Base-by-base conservation (phyloP, 2,888 invertebrate genomes). In the Ephialtes manifestator region DNA sequence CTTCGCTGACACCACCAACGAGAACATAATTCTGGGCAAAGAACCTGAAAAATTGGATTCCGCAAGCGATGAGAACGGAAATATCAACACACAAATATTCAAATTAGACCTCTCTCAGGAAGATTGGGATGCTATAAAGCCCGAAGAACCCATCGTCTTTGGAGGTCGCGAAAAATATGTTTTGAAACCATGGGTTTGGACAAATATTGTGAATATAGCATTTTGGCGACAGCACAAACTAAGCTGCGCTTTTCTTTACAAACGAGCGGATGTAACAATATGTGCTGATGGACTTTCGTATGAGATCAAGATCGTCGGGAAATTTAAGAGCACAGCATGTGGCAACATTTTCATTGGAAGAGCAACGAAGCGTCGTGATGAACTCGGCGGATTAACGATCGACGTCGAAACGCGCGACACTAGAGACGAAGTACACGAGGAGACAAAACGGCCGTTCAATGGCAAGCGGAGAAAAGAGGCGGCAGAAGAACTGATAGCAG, bases 151-250 rank as follows among this genome's bases (percentile, higher is more conserved):
- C 4, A 35, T 35, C n/a, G 35, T 13, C 20, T 28, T 18, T 8
- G 55, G 68, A 70, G 53, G 35, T 4, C 35, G 35, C 35, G 35
- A 35, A 35, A 35, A 35, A 4, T 4, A 35, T 35, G 35, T 35
- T 35, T 35, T 35, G 35, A 35, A 35, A 35, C 35, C 35, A 35
- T 35, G 35, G 35, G 18, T 70, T 48, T 87, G 86, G 84, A 71
- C 79, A 11, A 76, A 63, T 46, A 31, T 87, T 4, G 78, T 87
- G 8, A 58, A 81, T 10, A 80, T 11, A 35, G 80, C 80, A n/a
- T 80, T 86, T 48, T 86, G 79, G 79, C 77, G 80, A 5, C 75
- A 81, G n/a, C 77, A 85, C 43, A 80, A 77, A 39, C 58, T 84
- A 1, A 60, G 58, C 15, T 88, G 83, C 65, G 81, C 86, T n/a